A percentile compares a stretch with the other conserved stretches of the same genome.
Evolutionary conservation across 2,113 vertebrate species (phyloP).

Genomic region (Mohoua ochrocephala): DNA sequence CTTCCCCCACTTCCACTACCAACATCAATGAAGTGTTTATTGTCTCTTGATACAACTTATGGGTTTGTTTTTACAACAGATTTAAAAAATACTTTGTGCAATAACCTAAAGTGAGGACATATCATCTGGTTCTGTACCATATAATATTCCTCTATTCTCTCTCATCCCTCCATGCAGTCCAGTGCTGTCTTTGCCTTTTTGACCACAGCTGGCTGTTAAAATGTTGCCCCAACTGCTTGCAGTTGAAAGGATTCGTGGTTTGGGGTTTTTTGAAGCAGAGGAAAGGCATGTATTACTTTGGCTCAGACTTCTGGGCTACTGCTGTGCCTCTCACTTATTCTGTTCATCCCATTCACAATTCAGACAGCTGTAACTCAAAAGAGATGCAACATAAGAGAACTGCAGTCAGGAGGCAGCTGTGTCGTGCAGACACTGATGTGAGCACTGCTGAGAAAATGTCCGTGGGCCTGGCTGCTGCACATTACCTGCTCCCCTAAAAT

Average conservation of each 20-base stretch:
- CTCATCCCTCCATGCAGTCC: background rate
- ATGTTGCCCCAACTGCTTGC: background rate
- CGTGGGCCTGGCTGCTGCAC: background rate
- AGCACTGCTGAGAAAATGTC: background rate
- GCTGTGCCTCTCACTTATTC: background rate
- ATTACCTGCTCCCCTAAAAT: background rate
- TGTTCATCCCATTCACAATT: background rate
- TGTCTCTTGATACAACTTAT: background rate
- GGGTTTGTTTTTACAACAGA: background rate
- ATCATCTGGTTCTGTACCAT: background rate
- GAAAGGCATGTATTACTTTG: background rate
- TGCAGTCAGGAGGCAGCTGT: background rate
- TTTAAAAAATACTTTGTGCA: background rate
- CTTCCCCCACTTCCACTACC: background rate
- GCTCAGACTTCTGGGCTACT: background rate
- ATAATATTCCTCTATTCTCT: background rate
- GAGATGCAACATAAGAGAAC: fast-evolving
- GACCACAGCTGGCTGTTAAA: background rate
- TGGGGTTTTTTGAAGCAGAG: fast-evolving
- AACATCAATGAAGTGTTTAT: background rate
- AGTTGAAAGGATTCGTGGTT: fast-evolving
- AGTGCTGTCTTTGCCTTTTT: background rate
- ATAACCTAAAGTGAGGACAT: background rate
- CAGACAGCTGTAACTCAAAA: background rate
- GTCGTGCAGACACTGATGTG: background rate